Conservation (phyloP, 2,888 invertebrate species). For the Dryocosmus kuriphilus region DNA sequence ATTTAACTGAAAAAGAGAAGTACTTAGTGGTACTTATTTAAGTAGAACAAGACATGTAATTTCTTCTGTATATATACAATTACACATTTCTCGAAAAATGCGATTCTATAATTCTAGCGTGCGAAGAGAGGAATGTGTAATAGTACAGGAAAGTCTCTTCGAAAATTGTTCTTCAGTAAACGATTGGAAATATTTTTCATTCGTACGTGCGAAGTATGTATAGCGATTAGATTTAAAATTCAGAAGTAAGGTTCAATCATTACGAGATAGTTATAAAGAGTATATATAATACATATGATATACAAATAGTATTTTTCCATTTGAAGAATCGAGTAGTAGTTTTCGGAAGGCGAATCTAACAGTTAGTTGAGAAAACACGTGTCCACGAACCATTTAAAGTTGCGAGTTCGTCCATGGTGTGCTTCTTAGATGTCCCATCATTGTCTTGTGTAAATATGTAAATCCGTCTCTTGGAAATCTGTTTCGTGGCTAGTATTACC, state of each 20-base stretch:
- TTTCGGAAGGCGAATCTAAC: constrained; percentile 44
- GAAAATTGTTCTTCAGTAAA: neutral
- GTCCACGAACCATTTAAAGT: constrained; percentile 20
- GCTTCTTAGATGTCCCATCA: constrained; percentile 6
- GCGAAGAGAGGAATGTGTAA: neutral
- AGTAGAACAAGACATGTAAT: constrained; percentile 4
- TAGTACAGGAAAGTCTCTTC: neutral
- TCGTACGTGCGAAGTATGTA: constrained; percentile 30
- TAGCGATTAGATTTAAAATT: constrained; percentile 14
- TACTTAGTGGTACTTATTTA: constrained; percentile 42
- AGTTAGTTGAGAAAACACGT: neutral
- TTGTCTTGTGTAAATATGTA: constrained; percentile 32
- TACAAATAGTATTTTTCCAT: constrained; percentile 59
- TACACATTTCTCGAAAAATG: neutral
- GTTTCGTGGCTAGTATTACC: constrained; percentile 2
- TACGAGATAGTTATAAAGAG: constrained; percentile 45
- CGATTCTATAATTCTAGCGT: neutral
- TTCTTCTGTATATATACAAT: constrained; percentile 25
- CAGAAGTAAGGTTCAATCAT: constrained; percentile 48
- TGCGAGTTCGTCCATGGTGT: constrained; percentile 28
- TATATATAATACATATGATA: constrained; percentile 50
- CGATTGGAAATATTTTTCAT: constrained; percentile 40
- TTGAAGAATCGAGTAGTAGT: constrained; percentile 50
- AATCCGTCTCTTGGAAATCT: constrained; percentile 17
- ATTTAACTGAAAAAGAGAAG: constrained; percentile 31